Evolutionary conservation across 1,140 invertebrate species (phyloP).

Genomic region (Watersipora subatra): DNA sequence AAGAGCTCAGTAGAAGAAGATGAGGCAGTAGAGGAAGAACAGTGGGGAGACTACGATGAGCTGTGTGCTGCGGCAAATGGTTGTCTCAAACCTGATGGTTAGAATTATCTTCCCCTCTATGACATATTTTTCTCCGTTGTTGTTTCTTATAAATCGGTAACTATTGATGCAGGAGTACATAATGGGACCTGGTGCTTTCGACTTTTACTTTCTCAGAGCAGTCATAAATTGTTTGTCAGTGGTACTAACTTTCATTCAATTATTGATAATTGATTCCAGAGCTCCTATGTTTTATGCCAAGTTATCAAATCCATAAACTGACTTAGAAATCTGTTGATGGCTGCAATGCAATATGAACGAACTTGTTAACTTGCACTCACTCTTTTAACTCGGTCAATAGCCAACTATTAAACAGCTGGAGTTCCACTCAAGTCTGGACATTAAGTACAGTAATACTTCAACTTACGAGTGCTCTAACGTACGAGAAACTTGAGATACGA

Average conservation of each 20-base stretch:
- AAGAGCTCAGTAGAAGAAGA: background rate
- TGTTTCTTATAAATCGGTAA: background rate
- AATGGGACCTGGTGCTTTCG: background rate
- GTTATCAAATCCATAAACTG: background rate
- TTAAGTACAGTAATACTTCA: no score
- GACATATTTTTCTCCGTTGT: background rate
- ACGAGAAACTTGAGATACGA: no score
- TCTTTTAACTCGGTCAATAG: no score
- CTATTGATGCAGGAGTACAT: background rate
- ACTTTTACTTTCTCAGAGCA: background rate
- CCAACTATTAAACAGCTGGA: no score
- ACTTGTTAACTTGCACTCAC: no score
- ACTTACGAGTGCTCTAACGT: no score
- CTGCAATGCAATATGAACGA: no score
- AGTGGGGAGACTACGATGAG: background rate
- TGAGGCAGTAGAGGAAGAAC: background rate
- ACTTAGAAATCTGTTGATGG: no score
- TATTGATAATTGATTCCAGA: no score
- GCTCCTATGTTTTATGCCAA: background rate
- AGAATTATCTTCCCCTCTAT: background rate
- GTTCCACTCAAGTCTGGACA: no score
- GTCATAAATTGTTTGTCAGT: background rate
- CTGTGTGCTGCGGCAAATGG: background rate
- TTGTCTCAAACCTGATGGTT: background rate
- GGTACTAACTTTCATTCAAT: no score